Conservation (phyloP, 2,113 vertebrate genomes). For the Dromiciops gliroides region DNA sequence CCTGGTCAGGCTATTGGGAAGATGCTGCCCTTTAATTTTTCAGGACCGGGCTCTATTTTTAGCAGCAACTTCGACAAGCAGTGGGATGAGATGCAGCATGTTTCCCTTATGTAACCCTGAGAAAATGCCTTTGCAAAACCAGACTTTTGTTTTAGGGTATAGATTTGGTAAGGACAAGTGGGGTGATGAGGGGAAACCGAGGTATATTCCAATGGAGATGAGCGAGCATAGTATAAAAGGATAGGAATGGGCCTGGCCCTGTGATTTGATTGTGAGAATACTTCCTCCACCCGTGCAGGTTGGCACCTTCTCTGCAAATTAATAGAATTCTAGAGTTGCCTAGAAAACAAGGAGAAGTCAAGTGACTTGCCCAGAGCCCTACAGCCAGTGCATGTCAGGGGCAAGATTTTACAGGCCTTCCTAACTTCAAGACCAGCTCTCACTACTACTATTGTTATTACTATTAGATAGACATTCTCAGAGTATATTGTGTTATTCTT, state of each 20-base stretch:
- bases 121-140: background rate
- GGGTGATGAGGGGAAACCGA: background rate
- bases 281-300: background rate
- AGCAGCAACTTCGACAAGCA: background rate
- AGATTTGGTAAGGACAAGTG: background rate
- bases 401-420: background rate
- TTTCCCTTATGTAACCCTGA: conserved; percentile 1
- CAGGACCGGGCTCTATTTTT: background rate
- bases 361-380: background rate
- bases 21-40: conserved; percentile 23
- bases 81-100: background rate
- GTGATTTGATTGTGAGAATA: background rate
- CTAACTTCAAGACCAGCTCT: background rate
- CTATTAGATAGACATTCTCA: background rate
- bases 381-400: background rate
- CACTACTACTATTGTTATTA: background rate
- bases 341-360: background rate
- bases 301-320: background rate
- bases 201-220: background rate
- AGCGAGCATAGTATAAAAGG: background rate
- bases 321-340: background rate
- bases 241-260: background rate
- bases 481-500: background rate
- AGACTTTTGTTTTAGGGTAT: background rate
- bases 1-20: background rate